These are phyloP conservation scores for Isoperla grammatica DNA, from an alignment of 2,888 invertebrate species.

Conservation along the genomic window DNA sequence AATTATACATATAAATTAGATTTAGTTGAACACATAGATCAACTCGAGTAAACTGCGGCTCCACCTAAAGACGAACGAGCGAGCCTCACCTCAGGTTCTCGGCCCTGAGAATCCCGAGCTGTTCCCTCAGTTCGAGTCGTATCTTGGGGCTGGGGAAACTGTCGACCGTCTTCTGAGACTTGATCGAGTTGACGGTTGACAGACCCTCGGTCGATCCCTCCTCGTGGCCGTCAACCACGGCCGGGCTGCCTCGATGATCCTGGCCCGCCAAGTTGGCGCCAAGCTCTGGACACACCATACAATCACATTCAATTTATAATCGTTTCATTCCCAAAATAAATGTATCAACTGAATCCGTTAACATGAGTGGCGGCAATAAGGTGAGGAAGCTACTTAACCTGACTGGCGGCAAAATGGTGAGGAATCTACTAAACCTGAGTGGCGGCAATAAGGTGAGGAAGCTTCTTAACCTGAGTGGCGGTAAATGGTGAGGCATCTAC, in stretches of 20 bases:
- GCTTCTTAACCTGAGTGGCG: too few relatives aligned
- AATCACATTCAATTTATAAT: too few relatives aligned
- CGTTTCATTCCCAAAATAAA: too few relatives aligned
- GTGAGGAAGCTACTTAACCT: too few relatives aligned
- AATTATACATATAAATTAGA: too few relatives aligned
- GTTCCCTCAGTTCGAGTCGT: constrained; percentile 45
- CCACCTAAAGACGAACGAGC: background rate
- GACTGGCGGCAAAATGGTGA: too few relatives aligned
- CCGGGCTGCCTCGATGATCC: constrained; percentile 43
- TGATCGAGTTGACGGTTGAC: constrained; percentile 57
- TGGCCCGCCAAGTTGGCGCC: constrained; percentile 80
- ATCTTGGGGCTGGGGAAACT: constrained; percentile 42
- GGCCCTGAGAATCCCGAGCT: constrained; percentile 43
- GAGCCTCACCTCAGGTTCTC: constrained; percentile 43
- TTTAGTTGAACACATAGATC: background rate
- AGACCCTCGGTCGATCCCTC: constrained; percentile 57
- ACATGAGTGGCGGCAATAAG: too few relatives aligned
- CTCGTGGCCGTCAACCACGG: constrained; percentile 42
- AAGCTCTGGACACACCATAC: constrained; percentile 53
- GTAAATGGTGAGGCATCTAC: too few relatives aligned
- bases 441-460: too few relatives aligned
- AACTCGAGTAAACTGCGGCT: too few relatives aligned
- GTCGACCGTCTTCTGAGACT: constrained; percentile 51
- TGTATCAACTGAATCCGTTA: too few relatives aligned
- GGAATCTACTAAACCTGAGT: too few relatives aligned